Evolutionary conservation across 2,113 vertebrate genomes (phyloP).

Genomic region (Coturnix japonica): DNA sequence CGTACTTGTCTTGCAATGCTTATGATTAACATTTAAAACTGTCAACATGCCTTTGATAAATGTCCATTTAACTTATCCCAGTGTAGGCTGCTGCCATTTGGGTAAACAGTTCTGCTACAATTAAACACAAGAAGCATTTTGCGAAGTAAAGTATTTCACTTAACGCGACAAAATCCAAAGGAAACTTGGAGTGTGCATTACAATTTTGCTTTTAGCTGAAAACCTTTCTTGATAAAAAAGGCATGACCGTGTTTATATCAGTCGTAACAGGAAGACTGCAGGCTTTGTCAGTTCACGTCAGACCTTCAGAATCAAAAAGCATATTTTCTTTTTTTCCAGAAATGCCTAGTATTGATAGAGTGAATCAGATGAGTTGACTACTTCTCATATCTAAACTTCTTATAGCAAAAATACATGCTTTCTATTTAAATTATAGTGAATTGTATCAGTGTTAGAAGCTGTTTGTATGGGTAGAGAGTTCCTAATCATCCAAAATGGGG

Average conservation of each 20-base stretch:
- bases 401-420: not conserved
- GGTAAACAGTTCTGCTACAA: conserved; percentile 27
- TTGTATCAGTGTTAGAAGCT: not conserved
- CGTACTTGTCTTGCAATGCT: conserved; percentile 47
- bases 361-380: not conserved
- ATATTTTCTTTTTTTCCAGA: not conserved
- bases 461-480: not conserved
- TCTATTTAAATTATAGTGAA: not conserved
- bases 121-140: conserved; percentile 22
- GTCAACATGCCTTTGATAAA: conserved; percentile 35
- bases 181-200: not conserved
- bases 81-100: conserved; percentile 25
- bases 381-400: not conserved
- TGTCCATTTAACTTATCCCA: conserved; percentile 36
- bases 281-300: not conserved
- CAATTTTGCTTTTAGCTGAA: not conserved
- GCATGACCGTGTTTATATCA: not conserved
- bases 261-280: not conserved
- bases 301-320: not conserved
- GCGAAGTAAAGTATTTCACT: not conserved
- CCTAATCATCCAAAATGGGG: not conserved
- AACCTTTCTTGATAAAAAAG: conserved; percentile 12
- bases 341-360: rapidly evolving
- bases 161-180: not conserved
- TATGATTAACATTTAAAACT: conserved; percentile 27